Percentiles rank a stretch among this genome's conserved stretches.
These are phyloP conservation scores for Leptoclinus maculatus DNA, from an alignment of 2,797 vertebrate genomes.

Conservation along the genomic window DNA sequence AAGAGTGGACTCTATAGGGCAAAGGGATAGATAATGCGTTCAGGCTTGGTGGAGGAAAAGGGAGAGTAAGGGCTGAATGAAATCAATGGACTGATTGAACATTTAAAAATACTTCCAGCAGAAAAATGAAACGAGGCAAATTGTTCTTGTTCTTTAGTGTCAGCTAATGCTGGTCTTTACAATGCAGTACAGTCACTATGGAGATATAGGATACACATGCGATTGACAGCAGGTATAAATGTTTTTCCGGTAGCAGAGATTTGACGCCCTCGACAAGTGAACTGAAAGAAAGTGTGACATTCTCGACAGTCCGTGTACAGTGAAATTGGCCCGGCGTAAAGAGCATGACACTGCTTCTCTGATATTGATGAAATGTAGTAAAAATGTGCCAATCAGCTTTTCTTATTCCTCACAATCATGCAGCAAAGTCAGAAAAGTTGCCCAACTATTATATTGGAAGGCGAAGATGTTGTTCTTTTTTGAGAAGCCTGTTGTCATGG, in stretches of 20 bases:
- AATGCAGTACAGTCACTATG: slow-evolving; percentile 5
- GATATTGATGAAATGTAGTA: slow-evolving; percentile 42
- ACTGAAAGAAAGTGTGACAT: slow-evolving; percentile 42
- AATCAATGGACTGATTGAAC: slow-evolving; percentile 7
- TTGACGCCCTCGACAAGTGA: slow-evolving; percentile 55
- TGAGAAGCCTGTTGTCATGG: not conserved
- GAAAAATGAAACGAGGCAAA: not conserved
- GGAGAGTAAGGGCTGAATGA: not conserved
- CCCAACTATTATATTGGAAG: not conserved
- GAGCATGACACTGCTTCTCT: slow-evolving; percentile 19
- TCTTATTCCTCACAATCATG: slow-evolving; percentile 3
- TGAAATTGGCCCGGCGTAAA: slow-evolving; percentile 38
- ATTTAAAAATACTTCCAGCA: slow-evolving; percentile 2
- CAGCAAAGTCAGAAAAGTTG: slow-evolving; percentile 9
- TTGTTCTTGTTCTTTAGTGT: slow-evolving; percentile 19
- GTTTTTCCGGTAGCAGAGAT: slow-evolving; percentile 53
- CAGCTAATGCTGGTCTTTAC: slow-evolving; percentile 10
- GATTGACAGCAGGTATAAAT: slow-evolving; percentile 44
- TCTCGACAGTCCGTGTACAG: slow-evolving; percentile 38
- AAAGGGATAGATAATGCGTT: not conserved
- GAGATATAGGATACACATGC: slow-evolving; percentile 11
- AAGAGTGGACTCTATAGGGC: slow-evolving; percentile 4
- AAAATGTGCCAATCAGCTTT: slow-evolving; percentile 34
- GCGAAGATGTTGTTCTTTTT: not conserved
- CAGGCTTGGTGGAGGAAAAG: not conserved